Percentiles rank a stretch among this genome's conserved stretches.
Evolutionary conservation across 1,140 invertebrate genomes (phyloP).

Genomic region (Papilio polyxenes): DNA sequence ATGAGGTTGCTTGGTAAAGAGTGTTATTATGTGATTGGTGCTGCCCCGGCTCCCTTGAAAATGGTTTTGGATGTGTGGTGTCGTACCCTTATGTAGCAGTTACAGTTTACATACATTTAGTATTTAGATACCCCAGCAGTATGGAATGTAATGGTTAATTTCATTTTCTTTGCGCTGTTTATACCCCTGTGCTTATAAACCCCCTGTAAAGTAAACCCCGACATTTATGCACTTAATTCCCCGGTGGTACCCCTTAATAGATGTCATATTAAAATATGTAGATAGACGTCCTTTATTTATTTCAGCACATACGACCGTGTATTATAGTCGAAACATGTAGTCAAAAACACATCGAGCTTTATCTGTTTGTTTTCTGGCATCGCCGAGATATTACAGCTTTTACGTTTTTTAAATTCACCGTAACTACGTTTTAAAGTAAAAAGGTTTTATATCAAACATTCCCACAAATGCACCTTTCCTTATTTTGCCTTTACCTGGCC

Average conservation of each 20-base stretch:
- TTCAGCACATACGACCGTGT: constrained; percentile 51
- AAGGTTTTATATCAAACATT: constrained; percentile 53
- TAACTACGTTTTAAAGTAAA: constrained; percentile 54
- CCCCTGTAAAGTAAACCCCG: constrained; percentile 45
- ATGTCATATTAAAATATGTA: constrained; percentile 37
- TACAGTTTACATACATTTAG: constrained; percentile 54
- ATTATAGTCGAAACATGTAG: constrained; percentile 48
- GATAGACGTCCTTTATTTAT: constrained; percentile 48
- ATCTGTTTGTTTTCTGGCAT: constrained; percentile 82
- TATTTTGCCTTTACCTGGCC: constrained; percentile 74
- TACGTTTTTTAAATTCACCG: constrained; percentile 59
- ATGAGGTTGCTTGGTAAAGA: constrained; percentile 70
- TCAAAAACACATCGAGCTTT: constrained; percentile 72
- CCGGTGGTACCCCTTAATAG: constrained; percentile 44
- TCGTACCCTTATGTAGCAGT: constrained; percentile 62
- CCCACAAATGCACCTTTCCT: constrained; percentile 76
- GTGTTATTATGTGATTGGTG: constrained; percentile 79
- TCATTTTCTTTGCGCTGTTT: constrained; percentile 62
- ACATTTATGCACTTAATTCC: constrained; percentile 59
- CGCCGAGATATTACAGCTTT: constrained; percentile 68
- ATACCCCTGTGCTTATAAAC: constrained; percentile 38
- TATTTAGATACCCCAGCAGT: constrained; percentile 60
- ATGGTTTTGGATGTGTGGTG: constrained; percentile 71
- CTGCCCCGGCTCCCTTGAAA: constrained; percentile 74
- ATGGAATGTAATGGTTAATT: constrained; percentile 56